A percentile compares a stretch with the other conserved stretches of the same genome.
These are phyloP conservation scores for Cromileptes altivelis DNA, from an alignment of 2,113 vertebrate genomes.

Conservation along the genomic window DNA sequence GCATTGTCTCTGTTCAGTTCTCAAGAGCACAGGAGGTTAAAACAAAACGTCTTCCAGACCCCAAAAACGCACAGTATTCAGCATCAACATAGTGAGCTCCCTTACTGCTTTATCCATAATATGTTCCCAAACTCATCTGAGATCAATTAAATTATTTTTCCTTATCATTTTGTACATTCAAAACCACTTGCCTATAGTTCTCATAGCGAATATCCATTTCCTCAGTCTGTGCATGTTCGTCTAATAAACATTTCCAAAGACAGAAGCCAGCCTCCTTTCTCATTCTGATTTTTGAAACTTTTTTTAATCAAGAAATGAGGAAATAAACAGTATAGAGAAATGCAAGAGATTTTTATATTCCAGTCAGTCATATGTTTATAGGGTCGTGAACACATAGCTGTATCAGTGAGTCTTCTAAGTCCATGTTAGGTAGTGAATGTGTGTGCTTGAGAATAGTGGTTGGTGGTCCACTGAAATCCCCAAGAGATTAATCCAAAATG, in stretches of 20 bases:
- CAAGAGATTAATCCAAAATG: slow-evolving; percentile 28
- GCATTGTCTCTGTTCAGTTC: slow-evolving; percentile 27
- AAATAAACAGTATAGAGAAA: neutral
- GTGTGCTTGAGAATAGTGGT: slow-evolving; percentile 7
- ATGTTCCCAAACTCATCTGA: slow-evolving; percentile 8
- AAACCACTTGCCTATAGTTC: slow-evolving; percentile 11
- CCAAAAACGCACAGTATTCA: slow-evolving; percentile 9
- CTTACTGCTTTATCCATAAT: slow-evolving; percentile 4
- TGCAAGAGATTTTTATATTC: neutral
- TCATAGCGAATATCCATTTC: slow-evolving; percentile 12
- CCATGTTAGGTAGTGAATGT: slow-evolving; percentile 57
- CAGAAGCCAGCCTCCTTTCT: slow-evolving; percentile 5
- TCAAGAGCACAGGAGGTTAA: slow-evolving; percentile 4
- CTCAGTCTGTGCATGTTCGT: slow-evolving; percentile 49
- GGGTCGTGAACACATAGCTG: neutral
- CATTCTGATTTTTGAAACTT: neutral
- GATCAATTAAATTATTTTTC: slow-evolving; percentile 22
- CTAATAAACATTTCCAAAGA: slow-evolving; percentile 70
- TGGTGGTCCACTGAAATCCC: slow-evolving; percentile 43
- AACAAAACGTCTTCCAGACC: neutral
- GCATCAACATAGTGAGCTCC: slow-evolving; percentile 3
- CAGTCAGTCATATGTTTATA: neutral
- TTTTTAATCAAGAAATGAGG: neutral
- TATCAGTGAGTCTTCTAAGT: slow-evolving; percentile 2
- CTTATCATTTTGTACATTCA: slow-evolving; percentile 40